Evolutionary conservation across 2,113 vertebrate genomes (phyloP), one percentile per base, ranked within the genome.

Genomic region (Xiphophorus hellerii): DNA sequence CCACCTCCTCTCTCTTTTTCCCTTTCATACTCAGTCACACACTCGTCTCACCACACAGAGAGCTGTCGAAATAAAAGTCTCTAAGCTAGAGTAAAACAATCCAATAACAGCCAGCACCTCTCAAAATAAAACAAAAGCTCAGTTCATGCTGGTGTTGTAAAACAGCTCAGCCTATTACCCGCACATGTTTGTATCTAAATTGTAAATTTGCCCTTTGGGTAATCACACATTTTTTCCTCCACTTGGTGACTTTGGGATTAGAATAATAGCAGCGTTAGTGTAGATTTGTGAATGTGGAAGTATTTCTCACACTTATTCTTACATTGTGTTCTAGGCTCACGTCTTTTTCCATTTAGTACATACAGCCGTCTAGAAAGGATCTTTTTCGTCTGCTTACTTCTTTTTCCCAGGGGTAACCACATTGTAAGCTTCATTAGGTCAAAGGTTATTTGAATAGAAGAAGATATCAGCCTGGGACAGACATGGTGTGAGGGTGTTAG

Each of bases 391-490:
- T 25, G 5, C n/a, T 29, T 31, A 28, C 14, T 39, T 48, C 48
- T 62, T 39, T 62, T 71, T 60, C 60, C 72, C 61, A 62, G 14
- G 29, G 60, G 68, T 44, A 51, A 63, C 61, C 37, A 30, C 51
- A 68, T 66, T 69, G 22, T 74, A 71, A 20, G 29, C 20, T 68
- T 74, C 69, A 77, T 81, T 65, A 78, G 85, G 92, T 91, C 86
- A 90, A 80, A 93, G 92, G 89, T 90, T 87, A 87, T 90, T 86
- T 92, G 73, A 87, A 93, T 92, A 92, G 88, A 90, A 62, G 87
- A 90, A 87, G 86, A 90, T 89, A 87, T 65, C 77, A 87, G 85
- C 81, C 71, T 92, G 92, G 95, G 95, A 95, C 95, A 93, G 95
- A 96, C 94, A 92, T 66, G 71, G 74, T 28, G 77, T 27, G 76